Conservation (phyloP, 1,140 invertebrate genomes). For the Aradophagus sp. region DNA sequence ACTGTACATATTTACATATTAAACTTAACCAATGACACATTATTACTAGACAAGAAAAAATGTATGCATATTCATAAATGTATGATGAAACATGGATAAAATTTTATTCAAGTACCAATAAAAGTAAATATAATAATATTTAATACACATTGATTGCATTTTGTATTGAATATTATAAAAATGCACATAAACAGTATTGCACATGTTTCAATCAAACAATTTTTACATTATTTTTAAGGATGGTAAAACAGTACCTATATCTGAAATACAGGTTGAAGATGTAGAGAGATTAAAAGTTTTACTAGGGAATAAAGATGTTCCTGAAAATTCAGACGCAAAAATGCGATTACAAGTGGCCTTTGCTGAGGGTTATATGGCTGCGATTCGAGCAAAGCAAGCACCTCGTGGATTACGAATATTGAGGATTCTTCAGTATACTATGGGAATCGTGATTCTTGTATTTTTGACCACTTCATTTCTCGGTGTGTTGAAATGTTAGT, state of each 20-base stretch:
- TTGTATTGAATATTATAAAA: too few species aligned
- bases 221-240: too few species aligned
- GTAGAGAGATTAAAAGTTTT: conserved; percentile 19
- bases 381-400: conserved; percentile 5
- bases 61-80: too few species aligned
- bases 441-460: conserved; percentile 12
- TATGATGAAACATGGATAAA: too few species aligned
- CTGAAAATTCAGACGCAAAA: conserved; percentile 7
- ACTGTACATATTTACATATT: too few species aligned
- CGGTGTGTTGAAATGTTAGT: conserved; percentile 48
- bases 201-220: too few species aligned
- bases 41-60: too few species aligned
- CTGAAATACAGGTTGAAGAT: conserved; percentile 24
- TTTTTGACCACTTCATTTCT: conserved; percentile 32
- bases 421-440: conserved; percentile 14
- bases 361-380: conserved; percentile 32
- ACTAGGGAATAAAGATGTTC: conserved; percentile 9
- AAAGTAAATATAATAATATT: too few species aligned
- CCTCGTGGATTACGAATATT: conserved; percentile 21
- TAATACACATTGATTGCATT: too few species aligned
- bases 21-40: too few species aligned
- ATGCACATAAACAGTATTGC: too few species aligned
- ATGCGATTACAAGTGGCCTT: conserved; percentile 32
- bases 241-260: conserved; percentile 1
- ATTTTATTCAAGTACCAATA: too few species aligned